A percentile compares a stretch with the other conserved stretches of the same genome.
These are phyloP conservation scores for Geotrupes spiniger DNA, from an alignment of 2,888 invertebrate species.

Conservation along the genomic window DNA sequence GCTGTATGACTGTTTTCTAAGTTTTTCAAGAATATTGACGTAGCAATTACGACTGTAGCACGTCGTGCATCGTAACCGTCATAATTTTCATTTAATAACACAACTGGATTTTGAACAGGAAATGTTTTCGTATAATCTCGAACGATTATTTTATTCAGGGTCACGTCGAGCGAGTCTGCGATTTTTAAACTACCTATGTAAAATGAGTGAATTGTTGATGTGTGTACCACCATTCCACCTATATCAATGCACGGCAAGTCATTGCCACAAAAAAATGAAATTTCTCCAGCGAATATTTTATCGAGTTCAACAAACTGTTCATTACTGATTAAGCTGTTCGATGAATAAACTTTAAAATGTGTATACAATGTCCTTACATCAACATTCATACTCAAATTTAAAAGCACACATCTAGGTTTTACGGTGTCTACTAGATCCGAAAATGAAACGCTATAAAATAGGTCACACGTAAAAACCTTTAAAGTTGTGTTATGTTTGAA, in stretches of 20 bases:
- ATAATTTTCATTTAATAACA: background rate
- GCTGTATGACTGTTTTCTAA: background rate
- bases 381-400: conserved; percentile 10
- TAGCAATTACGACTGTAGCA: conserved; percentile 10
- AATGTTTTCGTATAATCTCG: too few species aligned
- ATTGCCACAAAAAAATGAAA: conserved; percentile 11
- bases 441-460: conserved; percentile 5
- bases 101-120: too few species aligned
- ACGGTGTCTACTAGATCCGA: background rate
- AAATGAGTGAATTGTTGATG: conserved; percentile 13
- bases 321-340: background rate
- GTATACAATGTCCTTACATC: conserved; percentile 2
- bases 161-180: too few species aligned
- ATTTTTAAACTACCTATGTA: conserved; percentile 1
- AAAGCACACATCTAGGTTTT: conserved; percentile 18
- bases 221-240: conserved; percentile 5
- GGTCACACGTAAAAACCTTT: conserved; percentile 2
- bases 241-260: conserved; percentile 18
- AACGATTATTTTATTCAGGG: too few species aligned
- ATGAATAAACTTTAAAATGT: background rate
- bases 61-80: conserved; percentile 6
- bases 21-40: conserved; percentile 5
- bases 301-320: background rate
- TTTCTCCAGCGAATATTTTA: conserved; percentile 9
- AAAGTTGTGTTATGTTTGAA: conserved; percentile 14